Base-by-base conservation (phyloP, 2,113 vertebrate species). In the Turnix velox region DNA sequence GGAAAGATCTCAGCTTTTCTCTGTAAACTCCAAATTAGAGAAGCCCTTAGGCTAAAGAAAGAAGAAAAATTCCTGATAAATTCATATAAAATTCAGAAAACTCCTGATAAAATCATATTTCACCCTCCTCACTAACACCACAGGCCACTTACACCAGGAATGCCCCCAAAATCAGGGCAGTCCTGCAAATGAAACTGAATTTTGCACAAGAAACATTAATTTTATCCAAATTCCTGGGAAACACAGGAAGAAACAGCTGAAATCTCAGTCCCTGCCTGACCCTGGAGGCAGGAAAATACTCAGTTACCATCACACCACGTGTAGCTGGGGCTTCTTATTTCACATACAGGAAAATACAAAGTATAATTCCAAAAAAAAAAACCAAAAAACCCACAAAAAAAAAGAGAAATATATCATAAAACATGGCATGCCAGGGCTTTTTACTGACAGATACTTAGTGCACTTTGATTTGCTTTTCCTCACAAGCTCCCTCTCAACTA, bases 381-480 rank as follows among this genome's bases (percentile, higher is more conserved):
- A n/a, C n/a, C n/a, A n/a, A n/a, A n/a, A n/a, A n/a, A n/a, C n/a
- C n/a, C n/a, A n/a, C n/a, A n/a, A n/a, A n/a, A n/a, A 87, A 82
- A 91, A 72, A 17, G 75, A 78, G 84, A 81, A 71, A 78, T 51
- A 27, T 6, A 46, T 80, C 71, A 75, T 42, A 62, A 90, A 91
- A 83, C 10, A 22, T 3, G 5, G 24, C 48, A 54, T 55, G 30
- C 66, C 71, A 87, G 43, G 52, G n/a, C 69, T 66, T 52, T 62
- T 65, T 59, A 9, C 87, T 35, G 73, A 67, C 73, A 87, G 77
- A 49, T 57, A 43, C 73, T 87, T 22, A 14, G 18, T 17, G 43
- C 7, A 24, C 74, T 74, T 84, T 89, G 78, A 89, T 94, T 94
- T 93, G 78, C 73, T 93, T 91, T 89, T 46, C 73, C 81, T 91